Evolutionary conservation across 2,888 invertebrate genomes (phyloP), one percentile per base, ranked within the genome.

Genomic region (Zygogramma bicolorata): DNA sequence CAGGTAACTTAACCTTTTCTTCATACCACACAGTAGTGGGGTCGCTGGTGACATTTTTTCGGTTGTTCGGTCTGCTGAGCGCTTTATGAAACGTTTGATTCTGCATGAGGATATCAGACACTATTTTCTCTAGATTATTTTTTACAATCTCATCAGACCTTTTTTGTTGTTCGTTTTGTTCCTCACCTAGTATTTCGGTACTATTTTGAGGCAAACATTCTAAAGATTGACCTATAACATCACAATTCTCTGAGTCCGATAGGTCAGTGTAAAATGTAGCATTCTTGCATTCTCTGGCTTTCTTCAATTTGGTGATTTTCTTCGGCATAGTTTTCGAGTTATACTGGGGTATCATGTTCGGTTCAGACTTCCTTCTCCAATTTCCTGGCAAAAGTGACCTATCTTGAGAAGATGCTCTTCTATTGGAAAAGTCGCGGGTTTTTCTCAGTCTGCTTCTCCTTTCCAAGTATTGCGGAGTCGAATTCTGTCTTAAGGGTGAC

Each of bases 391-490:
- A 89, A 88, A 85, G 91, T 85, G 82, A 83, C 5, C 88, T 87
- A 76, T 91, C 91, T 27, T 86, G 87, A 4, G 86, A 87, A 2
- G 85, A 82, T 1, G 87, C 84, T 53, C 86, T 77, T 65, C 86
- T 77, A 59, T 75, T 80, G 29, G 81, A 73, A 65, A 86, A 87
- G 80, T 90, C 91, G 67, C 90, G 88, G 1, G 87, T 86, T 83
- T 91, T 92, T 81, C 92, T 90, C 7, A 92, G 86, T 77, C 92
- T 88, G 10, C 95, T 95, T 29, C 97, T 89, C 78, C 94, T 93
- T 84, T 97, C 97, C 72, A 97, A 88, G 86, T 97, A 97, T 80
- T 97, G 96, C 0, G 97, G 97, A 0, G 96, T 96, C 27, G 94
- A 94, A 66, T 93, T 90, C 80, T 93, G 93, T 80, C 94, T 93